Evolutionary conservation across 2,797 vertebrate species (phyloP).

Genomic region (Poeciliopsis turneri): DNA sequence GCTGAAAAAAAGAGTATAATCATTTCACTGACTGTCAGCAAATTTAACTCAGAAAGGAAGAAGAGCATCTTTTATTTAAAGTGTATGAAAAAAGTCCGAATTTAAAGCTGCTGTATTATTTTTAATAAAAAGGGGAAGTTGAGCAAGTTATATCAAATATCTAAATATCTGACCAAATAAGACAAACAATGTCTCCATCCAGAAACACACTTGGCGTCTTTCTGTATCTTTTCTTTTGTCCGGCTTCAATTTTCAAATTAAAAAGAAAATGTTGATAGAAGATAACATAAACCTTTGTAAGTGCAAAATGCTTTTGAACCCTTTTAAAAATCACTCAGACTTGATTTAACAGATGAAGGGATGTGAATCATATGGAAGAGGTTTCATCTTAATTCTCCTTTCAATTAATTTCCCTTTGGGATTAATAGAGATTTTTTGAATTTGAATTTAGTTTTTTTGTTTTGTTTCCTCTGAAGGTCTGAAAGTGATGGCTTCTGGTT

Average conservation of each 20-base stretch:
- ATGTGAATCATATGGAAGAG: background rate
- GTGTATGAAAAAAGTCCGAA: background rate
- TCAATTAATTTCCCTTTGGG: too few relatives aligned
- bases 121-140: background rate
- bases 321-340: background rate
- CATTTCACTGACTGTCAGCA: background rate
- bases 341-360: background rate
- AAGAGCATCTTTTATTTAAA: background rate
- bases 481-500: background rate
- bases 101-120: background rate
- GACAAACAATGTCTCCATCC: background rate
- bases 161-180: background rate
- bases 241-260: background rate
- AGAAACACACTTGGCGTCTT: background rate
- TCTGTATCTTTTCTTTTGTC: background rate
- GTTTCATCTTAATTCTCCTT: background rate
- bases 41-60: background rate
- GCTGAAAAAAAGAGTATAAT: background rate
- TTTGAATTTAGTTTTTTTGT: background rate
- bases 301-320: background rate
- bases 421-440: too few relatives aligned
- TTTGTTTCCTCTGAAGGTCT: background rate
- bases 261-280: background rate
- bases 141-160: background rate
- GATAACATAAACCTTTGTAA: background rate